Evolutionary conservation across 2,113 vertebrate species (phyloP).

Genomic region (Eclectus roratus): DNA sequence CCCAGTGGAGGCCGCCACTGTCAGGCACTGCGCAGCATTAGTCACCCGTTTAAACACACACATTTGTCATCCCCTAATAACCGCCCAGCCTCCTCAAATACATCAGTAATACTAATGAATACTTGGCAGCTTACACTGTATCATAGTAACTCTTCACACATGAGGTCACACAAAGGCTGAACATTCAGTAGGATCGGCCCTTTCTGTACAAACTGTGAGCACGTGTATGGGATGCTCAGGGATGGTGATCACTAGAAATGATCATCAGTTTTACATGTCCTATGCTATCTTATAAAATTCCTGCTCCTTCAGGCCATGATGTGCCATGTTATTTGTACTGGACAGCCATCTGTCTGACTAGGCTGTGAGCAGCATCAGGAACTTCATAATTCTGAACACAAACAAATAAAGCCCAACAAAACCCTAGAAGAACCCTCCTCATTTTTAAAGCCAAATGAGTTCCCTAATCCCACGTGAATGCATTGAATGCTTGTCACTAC

Average conservation of each 20-base stretch:
- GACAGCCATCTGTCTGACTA: not conserved
- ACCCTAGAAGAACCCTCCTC: not conserved
- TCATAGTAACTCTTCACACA: accelerated
- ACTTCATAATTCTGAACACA: not conserved
- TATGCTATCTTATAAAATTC: not conserved
- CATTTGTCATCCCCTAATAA: not conserved
- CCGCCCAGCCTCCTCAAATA: not conserved
- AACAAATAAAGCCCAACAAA: not conserved
- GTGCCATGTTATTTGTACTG: not conserved
- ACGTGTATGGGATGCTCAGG: accelerated
- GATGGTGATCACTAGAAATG: not conserved
- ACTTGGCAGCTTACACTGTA: not conserved
- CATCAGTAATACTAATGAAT: accelerated
- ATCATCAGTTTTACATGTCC: not conserved
- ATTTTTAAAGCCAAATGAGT: not conserved
- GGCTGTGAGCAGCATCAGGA: not conserved
- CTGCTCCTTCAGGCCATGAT: not conserved
- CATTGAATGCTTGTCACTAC: not conserved
- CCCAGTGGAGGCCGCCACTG: not conserved
- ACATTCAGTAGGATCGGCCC: not conserved
- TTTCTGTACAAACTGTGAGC: accelerated
- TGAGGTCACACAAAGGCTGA: not conserved
- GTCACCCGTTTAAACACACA: not conserved
- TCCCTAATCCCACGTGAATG: not conserved
- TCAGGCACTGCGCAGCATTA: accelerated